Evolutionary conservation across 1,140 invertebrate species (phyloP).

Genomic region (Lepidurus arcticus): DNA sequence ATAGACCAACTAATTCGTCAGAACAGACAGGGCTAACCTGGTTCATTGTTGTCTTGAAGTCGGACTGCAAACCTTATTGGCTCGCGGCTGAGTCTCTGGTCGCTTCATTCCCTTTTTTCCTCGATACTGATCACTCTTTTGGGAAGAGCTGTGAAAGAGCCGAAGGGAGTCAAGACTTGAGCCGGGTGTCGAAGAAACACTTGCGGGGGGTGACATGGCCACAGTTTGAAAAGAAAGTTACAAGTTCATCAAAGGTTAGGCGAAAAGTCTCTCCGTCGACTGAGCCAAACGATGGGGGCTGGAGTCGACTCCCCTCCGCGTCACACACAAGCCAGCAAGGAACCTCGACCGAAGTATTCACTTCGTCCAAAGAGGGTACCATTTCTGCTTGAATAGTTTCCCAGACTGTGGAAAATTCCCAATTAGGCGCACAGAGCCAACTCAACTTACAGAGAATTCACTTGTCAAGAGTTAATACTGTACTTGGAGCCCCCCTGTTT

Average conservation of each 20-base stretch:
- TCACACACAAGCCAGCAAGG: background rate
- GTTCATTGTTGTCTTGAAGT: background rate
- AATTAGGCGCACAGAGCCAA: no score
- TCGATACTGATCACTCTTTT: slow-evolving; percentile 3
- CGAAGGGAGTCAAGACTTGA: background rate
- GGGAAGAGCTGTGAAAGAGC: background rate
- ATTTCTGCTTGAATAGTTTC: no score
- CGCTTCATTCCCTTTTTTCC: background rate
- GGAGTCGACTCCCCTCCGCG: slow-evolving; percentile 19
- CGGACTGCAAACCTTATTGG: background rate
- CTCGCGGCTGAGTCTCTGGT: background rate
- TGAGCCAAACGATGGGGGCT: background rate
- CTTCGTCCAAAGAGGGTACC: no score
- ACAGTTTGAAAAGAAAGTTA: slow-evolving; percentile 12
- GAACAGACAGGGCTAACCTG: background rate
- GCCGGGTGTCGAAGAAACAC: slow-evolving; percentile 20
- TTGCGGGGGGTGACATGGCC: slow-evolving; percentile 9
- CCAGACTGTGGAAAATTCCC: no score
- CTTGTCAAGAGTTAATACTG: no score
- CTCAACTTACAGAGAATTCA: no score
- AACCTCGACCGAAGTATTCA: no score
- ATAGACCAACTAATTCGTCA: slow-evolving; percentile 14
- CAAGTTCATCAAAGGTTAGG: slow-evolving; percentile 19
- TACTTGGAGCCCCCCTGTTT: no score
- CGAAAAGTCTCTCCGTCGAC: background rate